Percentiles rank a stretch among this genome's conserved stretches.
These are phyloP conservation scores for Rhinoraja longicauda DNA, from an alignment of 2,797 vertebrate species.

Conservation along the genomic window DNA sequence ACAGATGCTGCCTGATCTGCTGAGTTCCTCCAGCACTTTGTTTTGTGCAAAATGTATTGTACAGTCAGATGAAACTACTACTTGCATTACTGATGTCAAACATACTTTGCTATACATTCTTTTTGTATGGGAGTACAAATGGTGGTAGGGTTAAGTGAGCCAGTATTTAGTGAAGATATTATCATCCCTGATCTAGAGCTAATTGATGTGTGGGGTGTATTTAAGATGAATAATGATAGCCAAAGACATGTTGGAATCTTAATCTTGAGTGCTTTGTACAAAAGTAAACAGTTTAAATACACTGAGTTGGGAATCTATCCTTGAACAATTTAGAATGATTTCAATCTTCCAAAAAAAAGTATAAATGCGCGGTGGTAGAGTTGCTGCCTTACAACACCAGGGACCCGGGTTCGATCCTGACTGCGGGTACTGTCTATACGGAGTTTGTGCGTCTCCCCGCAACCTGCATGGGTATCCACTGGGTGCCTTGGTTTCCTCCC, in stretches of 20 bases:
- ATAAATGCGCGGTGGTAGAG: too few relatives aligned
- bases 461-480: too few relatives aligned
- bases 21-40: too few relatives aligned
- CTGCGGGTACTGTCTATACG: too few relatives aligned
- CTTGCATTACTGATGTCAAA: not conserved
- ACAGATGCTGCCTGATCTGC: too few relatives aligned
- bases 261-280: not conserved
- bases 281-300: not conserved
- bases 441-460: too few relatives aligned
- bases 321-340: not conserved
- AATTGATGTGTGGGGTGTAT: not conserved
- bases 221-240: not conserved
- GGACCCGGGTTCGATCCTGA: too few relatives aligned
- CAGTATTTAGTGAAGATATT: not conserved
- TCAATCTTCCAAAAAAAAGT: not conserved
- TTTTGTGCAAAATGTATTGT: not conserved
- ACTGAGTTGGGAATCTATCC: not conserved
- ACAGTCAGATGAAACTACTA: not conserved
- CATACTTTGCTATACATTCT: not conserved
- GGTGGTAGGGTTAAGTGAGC: not conserved
- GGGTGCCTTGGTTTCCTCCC: too few relatives aligned
- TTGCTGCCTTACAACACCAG: too few relatives aligned
- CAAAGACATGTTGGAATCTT: not conserved
- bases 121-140: not conserved
- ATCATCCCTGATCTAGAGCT: not conserved